Base-by-base conservation (phyloP, 2,797 vertebrate genomes). In the Chelonia mydas region DNA sequence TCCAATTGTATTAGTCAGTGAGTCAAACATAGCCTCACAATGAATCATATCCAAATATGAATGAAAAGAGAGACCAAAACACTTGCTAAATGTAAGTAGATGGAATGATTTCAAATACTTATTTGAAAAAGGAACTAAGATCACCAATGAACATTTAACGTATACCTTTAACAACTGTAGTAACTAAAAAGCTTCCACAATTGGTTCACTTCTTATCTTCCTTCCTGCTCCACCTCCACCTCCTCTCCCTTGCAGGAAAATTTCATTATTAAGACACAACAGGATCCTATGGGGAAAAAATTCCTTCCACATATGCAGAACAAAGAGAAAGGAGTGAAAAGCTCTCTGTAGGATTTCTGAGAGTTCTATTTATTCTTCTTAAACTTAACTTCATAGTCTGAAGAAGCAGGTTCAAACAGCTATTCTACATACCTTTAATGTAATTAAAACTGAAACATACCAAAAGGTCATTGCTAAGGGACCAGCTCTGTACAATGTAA, bases 401-500 rank as follows among this genome's bases (percentile, higher is more conserved):
- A 88, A 95, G 65, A 45, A 28, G 37, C 51, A 77, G 65, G 50
- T 57, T 88, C 77, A 81, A 65, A 53, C 1, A 0, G 31, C 9
- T 72, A 19, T 83, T 93, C 27, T 55, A 3, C 2, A 15, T 57
- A 54, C 8, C 41, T 76, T 72, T 7, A 92, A 74, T 51, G 41
- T 23, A 0, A 41, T 61, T 80, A 86, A 87, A 95, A 83, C 5
- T 84, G 84, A 49, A 41, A 57, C 37, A 76, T 5, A 51, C n/a
- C 59, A 0, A 0, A 89, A 37, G 5, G 31, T 27, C 2, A 65
- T 53, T 57, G 68, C 51, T 7, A 57, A 6, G 55, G 50, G 74
- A 77, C 49, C 55, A 88, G 55, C 57, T 90, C 65, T 83, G 45
- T 47, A 83, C 25, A 49, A 37, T 12, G 25, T 77, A 57, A 47